Evolutionary conservation across 2,888 invertebrate species (phyloP), one percentile per base, ranked within the genome.

Genomic region (Beris chalybata): DNA sequence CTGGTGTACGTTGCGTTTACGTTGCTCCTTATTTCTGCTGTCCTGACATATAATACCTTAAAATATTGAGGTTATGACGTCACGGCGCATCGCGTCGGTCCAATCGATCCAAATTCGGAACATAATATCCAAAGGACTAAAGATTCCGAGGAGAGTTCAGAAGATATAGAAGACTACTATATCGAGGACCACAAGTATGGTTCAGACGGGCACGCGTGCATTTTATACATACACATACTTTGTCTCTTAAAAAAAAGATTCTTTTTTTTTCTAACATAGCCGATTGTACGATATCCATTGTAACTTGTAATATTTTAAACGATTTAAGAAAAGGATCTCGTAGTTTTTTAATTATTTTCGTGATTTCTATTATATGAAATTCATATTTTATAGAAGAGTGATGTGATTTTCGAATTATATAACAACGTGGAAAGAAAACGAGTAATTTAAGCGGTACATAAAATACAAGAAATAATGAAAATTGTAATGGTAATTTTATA

Each of bases 21-120:
- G 50, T 50, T 61, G 61, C 61, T 61, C 61, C 52, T 61, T 38
- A 38, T 38, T 50, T 50, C 15, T 61, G 61, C 52, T 50, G 43
- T 61, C 50, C 61, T 61, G 61, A 61, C 61, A 61, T 61, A 61
- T 43, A 61, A 61, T 61, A 52, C 61, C 50, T 61, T 61, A 50
- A 61, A 64, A 64, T 54, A 64, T 64, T 57, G 58, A 65, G 57
- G 57, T 65, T 65, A 65, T 65, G 65, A 65, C 65, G 65, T 65
- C 65, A 65, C 54, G 38, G 65, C 65, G 65, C 65, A 65, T 65
- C 65, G 65, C 57, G 57, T 65, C 65, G 56, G 44, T 44, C 48
- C 50, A 50, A 65, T 65, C 65, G 65, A 65, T 65, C 65, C 57
- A 43, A 45, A 54, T 56, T 65, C 55, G 29, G 56, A 47, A 54